Conservation (phyloP, 2,113 vertebrate species). For the Stigmatopora nigra region DNA sequence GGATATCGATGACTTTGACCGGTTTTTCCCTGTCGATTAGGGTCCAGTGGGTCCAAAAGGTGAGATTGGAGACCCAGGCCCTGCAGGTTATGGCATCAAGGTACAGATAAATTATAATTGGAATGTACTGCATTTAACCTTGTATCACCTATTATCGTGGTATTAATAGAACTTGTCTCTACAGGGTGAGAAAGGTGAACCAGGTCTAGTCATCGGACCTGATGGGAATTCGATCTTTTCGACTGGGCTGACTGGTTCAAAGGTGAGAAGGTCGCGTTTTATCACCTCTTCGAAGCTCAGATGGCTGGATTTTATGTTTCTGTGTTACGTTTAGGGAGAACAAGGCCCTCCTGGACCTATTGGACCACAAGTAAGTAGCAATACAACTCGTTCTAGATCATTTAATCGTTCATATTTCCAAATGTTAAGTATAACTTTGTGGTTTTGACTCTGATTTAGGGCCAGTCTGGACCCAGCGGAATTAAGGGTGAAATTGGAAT, state of each 20-base stretch:
- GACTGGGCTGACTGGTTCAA: constrained; percentile 43
- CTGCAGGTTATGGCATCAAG: constrained; percentile 58
- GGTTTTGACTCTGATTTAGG: constrained; percentile 60
- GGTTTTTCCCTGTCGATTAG: constrained; percentile 26
- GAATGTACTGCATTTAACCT: not conserved
- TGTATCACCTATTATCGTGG: not conserved
- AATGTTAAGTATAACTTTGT: not conserved
- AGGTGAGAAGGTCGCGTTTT: constrained; percentile 40
- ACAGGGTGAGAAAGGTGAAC: constrained; percentile 73
- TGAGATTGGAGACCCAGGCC: constrained; percentile 60
- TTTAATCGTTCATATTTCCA: too few species aligned
- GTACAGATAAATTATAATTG: constrained; percentile 26
- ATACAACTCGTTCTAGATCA: not conserved
- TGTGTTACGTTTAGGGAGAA: constrained; percentile 55
- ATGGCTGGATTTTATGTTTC: not conserved
- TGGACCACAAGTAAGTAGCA: constrained; percentile 63
- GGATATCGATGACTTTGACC: not conserved
- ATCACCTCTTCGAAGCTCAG: not conserved
- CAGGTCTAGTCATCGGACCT: constrained; percentile 63
- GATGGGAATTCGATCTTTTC: constrained; percentile 59
- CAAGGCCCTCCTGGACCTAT: constrained; percentile 59
- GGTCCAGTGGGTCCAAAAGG: constrained; percentile 72
- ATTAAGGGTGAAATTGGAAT: constrained; percentile 94
- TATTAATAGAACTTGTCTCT: constrained; percentile 7
- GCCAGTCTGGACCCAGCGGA: constrained; percentile 74